Percentiles rank a stretch among this genome's conserved stretches.
These are phyloP conservation scores for Julus scanicus DNA, from an alignment of 2,888 invertebrate species.

Conservation along the genomic window DNA sequence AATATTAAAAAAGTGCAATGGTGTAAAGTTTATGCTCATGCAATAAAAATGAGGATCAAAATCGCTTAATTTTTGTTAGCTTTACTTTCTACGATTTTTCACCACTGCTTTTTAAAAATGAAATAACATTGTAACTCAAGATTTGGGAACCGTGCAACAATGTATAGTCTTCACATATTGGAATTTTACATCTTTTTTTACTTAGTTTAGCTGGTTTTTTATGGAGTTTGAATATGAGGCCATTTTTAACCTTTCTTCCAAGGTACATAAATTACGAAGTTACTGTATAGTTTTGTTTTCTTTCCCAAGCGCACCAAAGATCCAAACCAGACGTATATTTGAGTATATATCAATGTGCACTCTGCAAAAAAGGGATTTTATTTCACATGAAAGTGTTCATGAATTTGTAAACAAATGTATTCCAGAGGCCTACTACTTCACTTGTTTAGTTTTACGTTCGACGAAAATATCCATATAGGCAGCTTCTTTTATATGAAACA, in stretches of 20 bases:
- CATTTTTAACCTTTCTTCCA: slow-evolving; percentile 13
- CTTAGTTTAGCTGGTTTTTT: slow-evolving; percentile 24
- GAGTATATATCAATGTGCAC: slow-evolving; percentile 17
- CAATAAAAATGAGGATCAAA: no score
- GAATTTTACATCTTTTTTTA: slow-evolving; percentile 4
- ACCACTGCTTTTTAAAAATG: no score
- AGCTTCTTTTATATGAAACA: not conserved
- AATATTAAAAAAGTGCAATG: no score
- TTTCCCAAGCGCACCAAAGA: not conserved
- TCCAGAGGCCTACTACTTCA: not conserved
- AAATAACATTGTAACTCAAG: no score
- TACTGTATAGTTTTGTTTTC: not conserved
- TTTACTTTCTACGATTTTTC: no score
- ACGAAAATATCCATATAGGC: slow-evolving; percentile 23
- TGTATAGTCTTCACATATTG: not conserved
- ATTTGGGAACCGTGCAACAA: not conserved
- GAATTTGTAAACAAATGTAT: slow-evolving; percentile 39
- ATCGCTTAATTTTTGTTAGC: no score
- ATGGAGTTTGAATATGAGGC: not conserved
- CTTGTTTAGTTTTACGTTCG: slow-evolving; percentile 36
- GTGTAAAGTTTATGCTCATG: no score
- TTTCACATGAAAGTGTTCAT: slow-evolving; percentile 36
- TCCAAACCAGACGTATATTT: not conserved
- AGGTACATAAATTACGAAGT: not conserved
- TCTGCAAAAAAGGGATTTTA: slow-evolving; percentile 38